Evolutionary conservation across 1,140 invertebrate species (phyloP), one percentile per base, ranked within the genome.

Genomic region (Drosophila micromelanica): DNA sequence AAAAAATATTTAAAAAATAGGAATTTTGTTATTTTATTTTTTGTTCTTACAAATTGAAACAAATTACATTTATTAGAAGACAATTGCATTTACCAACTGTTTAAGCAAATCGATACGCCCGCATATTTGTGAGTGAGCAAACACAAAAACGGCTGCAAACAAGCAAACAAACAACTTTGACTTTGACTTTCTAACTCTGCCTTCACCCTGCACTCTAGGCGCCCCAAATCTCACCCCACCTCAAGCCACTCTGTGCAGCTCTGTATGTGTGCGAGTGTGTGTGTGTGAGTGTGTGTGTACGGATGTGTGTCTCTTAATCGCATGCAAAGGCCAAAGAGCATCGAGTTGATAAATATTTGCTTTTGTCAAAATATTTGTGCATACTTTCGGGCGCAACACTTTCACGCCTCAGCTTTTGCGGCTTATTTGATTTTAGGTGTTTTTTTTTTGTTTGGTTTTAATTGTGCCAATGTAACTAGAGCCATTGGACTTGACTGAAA

Each of bases 281-380:
- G 59, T 72, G 64, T 61, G 59, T 49, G n/a, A n/a, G n/a, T n/a
- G n/a, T n/a, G n/a, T n/a, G n/a, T 49, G 74, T 74, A 54, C 68
- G 61, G 52, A 55, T 49, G n/a, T 49, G 23, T 38, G 37, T 43
- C 23, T 54, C 46, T 77, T 55, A 74, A 78, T 75, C 78, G 51
- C 60, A 61, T 65, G 70, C 76, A 74, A 72, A 85, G 81, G 81
- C 77, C 81, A 80, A 63, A 73, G 73, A 73, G 77, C 69, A 85
- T 65, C 73, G 76, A 85, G 73, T 74, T 74, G 80, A 80, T 85
- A 85, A 85, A 85, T 85, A 85, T 85, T 85, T 85, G 81, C 74
- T 62, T 38, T 71, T 85, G 80, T 80, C 76, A 70, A 85, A 85
- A 85, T 85, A 85, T 85, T 85, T 80, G 76, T 70, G 73, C 73